Evolutionary conservation across 1,140 invertebrate genomes (phyloP).

Genomic region (Zophobas morio): DNA sequence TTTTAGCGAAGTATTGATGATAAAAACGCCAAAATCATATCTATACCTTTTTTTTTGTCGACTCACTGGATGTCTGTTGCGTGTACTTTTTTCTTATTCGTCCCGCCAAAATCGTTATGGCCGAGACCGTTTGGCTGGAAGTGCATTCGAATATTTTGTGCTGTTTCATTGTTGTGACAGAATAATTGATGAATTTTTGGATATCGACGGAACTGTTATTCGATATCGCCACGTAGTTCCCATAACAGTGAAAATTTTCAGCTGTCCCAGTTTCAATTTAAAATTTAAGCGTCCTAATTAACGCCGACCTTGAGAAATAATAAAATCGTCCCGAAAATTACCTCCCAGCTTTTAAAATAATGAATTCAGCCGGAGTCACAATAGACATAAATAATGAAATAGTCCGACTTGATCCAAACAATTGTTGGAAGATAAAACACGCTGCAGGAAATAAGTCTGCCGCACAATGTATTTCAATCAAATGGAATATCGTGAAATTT

Average conservation of each 20-base stretch:
- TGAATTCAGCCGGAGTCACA: constrained; percentile 37
- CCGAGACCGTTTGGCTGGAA: not conserved
- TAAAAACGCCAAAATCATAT: no score
- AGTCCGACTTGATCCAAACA: constrained; percentile 37
- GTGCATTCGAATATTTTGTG: not conserved
- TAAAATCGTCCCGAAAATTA: not conserved
- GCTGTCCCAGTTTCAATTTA: not conserved
- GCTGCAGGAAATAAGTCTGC: constrained; percentile 31
- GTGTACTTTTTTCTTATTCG: no score
- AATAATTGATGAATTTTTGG: constrained; percentile 7
- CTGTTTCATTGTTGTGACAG: constrained; percentile 14
- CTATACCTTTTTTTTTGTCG: no score
- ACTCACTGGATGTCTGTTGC: no score
- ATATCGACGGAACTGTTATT: not conserved
- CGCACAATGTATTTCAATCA: constrained; percentile 29
- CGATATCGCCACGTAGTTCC: not conserved
- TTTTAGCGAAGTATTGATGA: no score
- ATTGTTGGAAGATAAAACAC: constrained; percentile 46
- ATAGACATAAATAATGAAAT: constrained; percentile 40
- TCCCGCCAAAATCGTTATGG: no score
- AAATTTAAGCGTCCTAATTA: not conserved
- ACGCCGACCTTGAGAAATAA: not conserved
- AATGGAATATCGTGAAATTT: constrained; percentile 16
- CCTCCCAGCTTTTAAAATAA: constrained; percentile 41
- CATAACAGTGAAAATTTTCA: not conserved